Conservation (phyloP, 2,797 vertebrate genomes). For the Paratrypauchen microcephalus region DNA sequence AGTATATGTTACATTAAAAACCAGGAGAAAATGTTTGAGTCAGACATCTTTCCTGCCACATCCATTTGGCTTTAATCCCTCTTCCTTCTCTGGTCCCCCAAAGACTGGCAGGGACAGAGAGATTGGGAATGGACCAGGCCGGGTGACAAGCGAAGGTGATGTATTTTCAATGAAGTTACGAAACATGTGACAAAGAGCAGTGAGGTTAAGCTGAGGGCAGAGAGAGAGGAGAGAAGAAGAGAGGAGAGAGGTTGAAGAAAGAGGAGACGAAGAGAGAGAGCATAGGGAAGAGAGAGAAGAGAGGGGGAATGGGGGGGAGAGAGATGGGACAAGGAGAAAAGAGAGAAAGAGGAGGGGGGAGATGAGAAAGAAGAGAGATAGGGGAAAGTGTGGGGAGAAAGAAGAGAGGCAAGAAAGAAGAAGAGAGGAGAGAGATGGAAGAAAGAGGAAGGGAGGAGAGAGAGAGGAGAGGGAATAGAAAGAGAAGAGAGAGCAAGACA, state of each 20-base stretch:
- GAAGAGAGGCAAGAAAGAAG: too few relatives aligned
- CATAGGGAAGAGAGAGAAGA: too few relatives aligned
- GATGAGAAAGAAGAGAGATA: too few relatives aligned
- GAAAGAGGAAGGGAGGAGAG: neutral
- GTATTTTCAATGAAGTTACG: slow-evolving; percentile 33
- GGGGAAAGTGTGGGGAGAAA: too few relatives aligned
- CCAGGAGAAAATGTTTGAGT: slow-evolving; percentile 28
- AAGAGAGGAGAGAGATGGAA: neutral
- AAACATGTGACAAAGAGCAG: slow-evolving; percentile 38
- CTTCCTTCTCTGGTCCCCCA: slow-evolving; percentile 11
- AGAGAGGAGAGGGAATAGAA: slow-evolving; percentile 6
- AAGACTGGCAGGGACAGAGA: slow-evolving; percentile 24
- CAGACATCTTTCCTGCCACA: slow-evolving; percentile 13
- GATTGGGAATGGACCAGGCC: slow-evolving; percentile 25
- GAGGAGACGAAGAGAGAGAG: too few relatives aligned
- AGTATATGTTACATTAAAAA: slow-evolving; percentile 17
- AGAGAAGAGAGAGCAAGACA: neutral
- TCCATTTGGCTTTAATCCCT: slow-evolving; percentile 31
- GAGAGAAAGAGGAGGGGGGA: too few relatives aligned
- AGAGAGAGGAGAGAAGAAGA: slow-evolving; percentile 3
- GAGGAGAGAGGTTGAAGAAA: too few relatives aligned
- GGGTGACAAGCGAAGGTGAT: slow-evolving; percentile 25
- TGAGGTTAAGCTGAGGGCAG: slow-evolving; percentile 29
- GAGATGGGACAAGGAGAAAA: too few relatives aligned
- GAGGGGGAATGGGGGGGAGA: too few relatives aligned